Conservation (phyloP, 1,140 invertebrate genomes). For the Drosophila kurseongensis region DNA sequence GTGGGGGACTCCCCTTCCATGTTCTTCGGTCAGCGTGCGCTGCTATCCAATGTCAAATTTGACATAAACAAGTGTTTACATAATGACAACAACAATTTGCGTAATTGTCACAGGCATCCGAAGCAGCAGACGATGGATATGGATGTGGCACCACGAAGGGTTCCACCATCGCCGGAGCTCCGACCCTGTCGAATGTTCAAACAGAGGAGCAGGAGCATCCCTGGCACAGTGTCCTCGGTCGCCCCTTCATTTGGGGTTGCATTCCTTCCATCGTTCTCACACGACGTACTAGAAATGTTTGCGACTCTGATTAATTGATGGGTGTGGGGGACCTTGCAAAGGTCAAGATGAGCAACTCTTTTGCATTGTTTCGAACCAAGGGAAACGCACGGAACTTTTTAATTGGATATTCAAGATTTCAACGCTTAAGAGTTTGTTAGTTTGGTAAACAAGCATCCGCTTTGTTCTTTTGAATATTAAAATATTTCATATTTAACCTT, state of each 20-base stretch:
- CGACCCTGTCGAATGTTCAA: constrained; percentile 21
- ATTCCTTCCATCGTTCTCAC: constrained; percentile 21
- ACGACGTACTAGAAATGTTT: constrained; percentile 37
- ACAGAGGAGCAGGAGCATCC: constrained; percentile 2
- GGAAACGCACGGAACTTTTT: constrained; percentile 5
- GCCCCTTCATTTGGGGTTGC: constrained; percentile 18
- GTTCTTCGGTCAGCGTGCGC: constrained; percentile 16
- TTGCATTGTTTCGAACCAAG: constrained; percentile 4
- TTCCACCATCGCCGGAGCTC: neutral
- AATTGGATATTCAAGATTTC: neutral
- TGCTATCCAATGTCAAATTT: constrained; percentile 81
- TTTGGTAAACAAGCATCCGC: too few species aligned
- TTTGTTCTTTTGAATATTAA: too few species aligned
- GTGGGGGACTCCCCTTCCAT: neutral
- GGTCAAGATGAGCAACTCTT: constrained; percentile 21
- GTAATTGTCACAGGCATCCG: constrained; percentile 69
- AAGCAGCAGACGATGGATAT: constrained; percentile 11
- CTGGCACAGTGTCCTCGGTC: constrained; percentile 7
- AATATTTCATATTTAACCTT: too few species aligned
- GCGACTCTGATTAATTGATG: constrained; percentile 60
- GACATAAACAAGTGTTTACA: constrained; percentile 82
- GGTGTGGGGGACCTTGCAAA: neutral
- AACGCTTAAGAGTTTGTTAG: too few species aligned
- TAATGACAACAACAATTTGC: constrained; percentile 82
- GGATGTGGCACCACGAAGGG: constrained; percentile 1